Evolutionary conservation across 2,888 invertebrate species (phyloP).

Genomic region (Notodonta ziczac): DNA sequence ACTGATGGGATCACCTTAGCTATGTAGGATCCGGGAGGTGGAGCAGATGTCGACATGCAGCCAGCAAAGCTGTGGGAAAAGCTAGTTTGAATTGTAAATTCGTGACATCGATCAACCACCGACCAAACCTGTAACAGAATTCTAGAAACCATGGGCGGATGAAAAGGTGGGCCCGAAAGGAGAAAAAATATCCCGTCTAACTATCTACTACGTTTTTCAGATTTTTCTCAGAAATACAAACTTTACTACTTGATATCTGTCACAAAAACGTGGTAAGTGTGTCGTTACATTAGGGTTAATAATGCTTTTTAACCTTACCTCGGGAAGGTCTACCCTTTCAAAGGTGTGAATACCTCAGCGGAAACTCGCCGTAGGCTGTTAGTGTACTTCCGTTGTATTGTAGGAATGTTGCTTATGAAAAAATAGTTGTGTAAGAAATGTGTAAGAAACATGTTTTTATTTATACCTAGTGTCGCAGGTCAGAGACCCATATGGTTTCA

Average conservation of each 20-base stretch:
- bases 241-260: neutral
- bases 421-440: neutral
- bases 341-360: neutral
- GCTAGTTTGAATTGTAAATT: no score
- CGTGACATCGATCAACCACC: no score
- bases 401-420: neutral
- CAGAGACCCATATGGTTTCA: neutral
- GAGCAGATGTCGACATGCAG: no score
- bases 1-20: no score
- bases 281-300: neutral
- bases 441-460: neutral
- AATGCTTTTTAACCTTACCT: constrained; percentile 1
- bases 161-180: no score
- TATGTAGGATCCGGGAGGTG: no score
- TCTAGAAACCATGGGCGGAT: no score
- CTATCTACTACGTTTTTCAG: neutral
- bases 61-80: no score
- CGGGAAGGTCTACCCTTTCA: neutral
- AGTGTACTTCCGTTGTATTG: neutral
- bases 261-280: neutral
- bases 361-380: neutral
- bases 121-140: no score
- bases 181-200: no score
- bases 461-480: neutral
- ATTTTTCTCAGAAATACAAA: neutral